These are phyloP conservation scores for Apostichopus leukothele DNA, from an alignment of 53 echinoderm and acorn worm genomes.

Conservation along the genomic window DNA sequence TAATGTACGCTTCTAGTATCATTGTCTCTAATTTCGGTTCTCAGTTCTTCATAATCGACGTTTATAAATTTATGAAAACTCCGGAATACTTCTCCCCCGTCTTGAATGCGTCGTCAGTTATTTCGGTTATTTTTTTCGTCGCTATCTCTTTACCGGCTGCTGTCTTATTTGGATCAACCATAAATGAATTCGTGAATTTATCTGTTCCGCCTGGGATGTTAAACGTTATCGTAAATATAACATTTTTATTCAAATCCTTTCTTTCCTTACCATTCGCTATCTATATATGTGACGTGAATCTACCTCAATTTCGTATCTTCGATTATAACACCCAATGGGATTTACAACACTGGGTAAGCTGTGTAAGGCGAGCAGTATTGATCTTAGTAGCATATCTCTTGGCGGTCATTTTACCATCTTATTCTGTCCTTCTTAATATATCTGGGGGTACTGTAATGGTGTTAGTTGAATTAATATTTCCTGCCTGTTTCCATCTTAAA, in stretches of 20 bases:
- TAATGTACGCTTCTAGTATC: slow-evolving; percentile 2
- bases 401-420: slow-evolving; percentile 14
- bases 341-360: neutral
- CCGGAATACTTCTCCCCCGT: neutral
- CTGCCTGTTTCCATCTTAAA: slow-evolving; percentile 17
- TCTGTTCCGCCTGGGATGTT: slow-evolving; percentile 4
- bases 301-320: neutral
- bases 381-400: neutral
- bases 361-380: slow-evolving; percentile 1
- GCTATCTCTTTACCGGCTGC: neutral
- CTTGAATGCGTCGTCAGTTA: neutral
- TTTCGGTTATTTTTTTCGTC: slow-evolving; percentile 9
- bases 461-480: slow-evolving; percentile 11
- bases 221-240: slow-evolving; percentile 7
- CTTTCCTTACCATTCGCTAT: slow-evolving; percentile 26
- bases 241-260: slow-evolving; percentile 17
- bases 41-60: slow-evolving; percentile 26
- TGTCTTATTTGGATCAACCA: neutral
- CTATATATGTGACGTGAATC: neutral
- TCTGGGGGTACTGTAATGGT: slow-evolving; percentile 21
- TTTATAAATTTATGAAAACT: neutral
- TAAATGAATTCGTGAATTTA: slow-evolving; percentile 27
- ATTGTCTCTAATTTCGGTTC: slow-evolving; percentile 25
- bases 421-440: slow-evolving; percentile 11
- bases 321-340: too few species aligned